A percentile compares a stretch with the other conserved stretches of the same genome.
Evolutionary conservation across 2,888 invertebrate species (phyloP).

Genomic region (Noctua comes): DNA sequence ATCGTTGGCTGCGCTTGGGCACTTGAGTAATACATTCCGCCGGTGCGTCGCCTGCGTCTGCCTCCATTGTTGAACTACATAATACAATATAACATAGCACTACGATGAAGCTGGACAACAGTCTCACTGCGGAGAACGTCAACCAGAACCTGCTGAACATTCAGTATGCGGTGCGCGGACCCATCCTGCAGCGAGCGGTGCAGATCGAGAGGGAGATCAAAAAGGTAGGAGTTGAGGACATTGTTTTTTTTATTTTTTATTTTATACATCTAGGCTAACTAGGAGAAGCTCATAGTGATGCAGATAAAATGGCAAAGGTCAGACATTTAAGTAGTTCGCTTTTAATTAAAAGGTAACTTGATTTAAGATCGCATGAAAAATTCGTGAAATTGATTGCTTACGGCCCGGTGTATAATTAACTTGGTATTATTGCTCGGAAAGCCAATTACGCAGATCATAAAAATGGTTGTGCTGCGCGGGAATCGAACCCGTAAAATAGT

Average conservation of each 20-base stretch:
- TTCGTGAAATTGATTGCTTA: conserved; percentile 21
- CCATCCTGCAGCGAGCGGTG: conserved; percentile 93
- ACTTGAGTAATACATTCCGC: conserved; percentile 15
- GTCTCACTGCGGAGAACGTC: conserved; percentile 88
- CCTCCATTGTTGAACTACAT: background rate
- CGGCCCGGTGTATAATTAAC: background rate
- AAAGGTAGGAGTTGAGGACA: conserved; percentile 80
- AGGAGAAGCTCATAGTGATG: background rate
- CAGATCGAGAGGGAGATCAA: conserved; percentile 93
- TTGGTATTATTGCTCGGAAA: background rate
- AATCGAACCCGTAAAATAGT: background rate
- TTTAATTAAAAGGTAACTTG: background rate
- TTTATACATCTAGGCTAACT: background rate
- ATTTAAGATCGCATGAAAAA: conserved; percentile 2
- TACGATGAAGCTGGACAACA: conserved; percentile 75
- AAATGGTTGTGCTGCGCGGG: background rate
- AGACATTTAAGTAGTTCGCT: background rate
- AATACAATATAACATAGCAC: background rate
- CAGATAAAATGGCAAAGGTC: background rate
- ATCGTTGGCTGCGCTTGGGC: conserved; percentile 9
- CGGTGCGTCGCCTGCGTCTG: conserved; percentile 18
- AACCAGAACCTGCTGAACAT: conserved; percentile 93
- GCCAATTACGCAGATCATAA: background rate
- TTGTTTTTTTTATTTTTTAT: background rate
- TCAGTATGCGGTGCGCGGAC: conserved; percentile 95